Percentiles rank a stretch among this genome's conserved stretches.
phyloP scores from a whole-genome alignment of 2,113 vertebrate species.

The Apteryx owenii region DNA sequence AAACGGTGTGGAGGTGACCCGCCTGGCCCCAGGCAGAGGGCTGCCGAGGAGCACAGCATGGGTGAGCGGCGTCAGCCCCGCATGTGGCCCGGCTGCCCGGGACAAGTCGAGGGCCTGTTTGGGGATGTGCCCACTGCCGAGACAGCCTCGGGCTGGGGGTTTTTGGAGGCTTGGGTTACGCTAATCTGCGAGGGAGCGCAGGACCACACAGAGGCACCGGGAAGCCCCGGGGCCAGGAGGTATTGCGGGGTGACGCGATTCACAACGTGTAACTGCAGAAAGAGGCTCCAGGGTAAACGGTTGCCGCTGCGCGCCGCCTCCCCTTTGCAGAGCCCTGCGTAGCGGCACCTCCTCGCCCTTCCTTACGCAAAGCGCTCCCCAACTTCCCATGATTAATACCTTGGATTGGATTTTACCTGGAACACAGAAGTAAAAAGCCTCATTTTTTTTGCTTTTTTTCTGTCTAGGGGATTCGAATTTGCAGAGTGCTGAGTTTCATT shows the following conservation, averaged over 20 bases:
- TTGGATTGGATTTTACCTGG: not conserved
- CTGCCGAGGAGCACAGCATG: too few species aligned
- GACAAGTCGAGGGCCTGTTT: not conserved
- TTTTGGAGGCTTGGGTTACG: not conserved
- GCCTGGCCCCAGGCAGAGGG: too few species aligned
- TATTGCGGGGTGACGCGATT: not conserved
- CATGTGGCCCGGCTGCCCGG: too few species aligned
- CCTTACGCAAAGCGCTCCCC: not conserved
- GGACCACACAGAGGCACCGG: not conserved
- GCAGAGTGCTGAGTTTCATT: not conserved
- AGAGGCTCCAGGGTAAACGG: not conserved
- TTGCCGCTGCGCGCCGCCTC: not conserved
- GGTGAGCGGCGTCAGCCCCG: not conserved
- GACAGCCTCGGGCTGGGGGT: not conserved
- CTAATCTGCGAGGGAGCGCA: not conserved
- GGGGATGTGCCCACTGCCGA: not conserved
- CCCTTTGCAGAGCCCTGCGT: fast-evolving
- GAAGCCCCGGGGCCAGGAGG: fast-evolving
- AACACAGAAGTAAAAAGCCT: not conserved
- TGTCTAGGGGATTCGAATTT: not conserved
- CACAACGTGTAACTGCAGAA: not conserved
- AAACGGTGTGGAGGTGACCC: too few species aligned
- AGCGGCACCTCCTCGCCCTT: not conserved
- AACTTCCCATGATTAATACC: not conserved
- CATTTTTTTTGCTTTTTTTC: not conserved